Conservation (phyloP, 2,113 vertebrate species). For the Lepus americanus region DNA sequence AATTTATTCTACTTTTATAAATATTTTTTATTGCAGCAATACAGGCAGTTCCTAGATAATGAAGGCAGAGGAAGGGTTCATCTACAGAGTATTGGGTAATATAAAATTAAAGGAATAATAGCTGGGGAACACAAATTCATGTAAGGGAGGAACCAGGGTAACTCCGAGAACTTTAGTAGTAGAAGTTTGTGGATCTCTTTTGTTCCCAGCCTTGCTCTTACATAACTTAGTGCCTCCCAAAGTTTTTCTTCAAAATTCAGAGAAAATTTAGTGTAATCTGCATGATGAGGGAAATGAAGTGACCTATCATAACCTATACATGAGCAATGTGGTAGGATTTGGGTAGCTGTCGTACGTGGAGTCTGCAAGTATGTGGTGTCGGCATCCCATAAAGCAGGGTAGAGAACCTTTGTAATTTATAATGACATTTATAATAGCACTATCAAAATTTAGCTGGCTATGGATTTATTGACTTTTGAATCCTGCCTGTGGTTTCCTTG, state of each 20-base stretch:
- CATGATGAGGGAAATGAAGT: not conserved
- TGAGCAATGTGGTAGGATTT: not conserved
- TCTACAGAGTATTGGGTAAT: not conserved
- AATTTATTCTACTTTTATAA: conserved; percentile 4
- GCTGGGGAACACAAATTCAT: not conserved
- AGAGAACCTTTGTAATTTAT: too few relatives aligned
- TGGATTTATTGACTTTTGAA: too few relatives aligned
- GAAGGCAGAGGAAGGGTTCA: not conserved
- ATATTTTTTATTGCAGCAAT: not conserved
- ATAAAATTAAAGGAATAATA: not conserved
- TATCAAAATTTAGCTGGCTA: too few relatives aligned
- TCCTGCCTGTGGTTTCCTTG: too few relatives aligned
- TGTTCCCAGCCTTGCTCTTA: not conserved
- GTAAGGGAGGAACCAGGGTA: not conserved
- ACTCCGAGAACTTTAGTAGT: not conserved
- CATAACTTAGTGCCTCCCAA: not conserved
- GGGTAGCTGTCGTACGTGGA: not conserved
- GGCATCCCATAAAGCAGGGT: not conserved
- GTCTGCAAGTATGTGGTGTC: not conserved
- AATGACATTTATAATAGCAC: too few relatives aligned
- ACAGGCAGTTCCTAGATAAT: not conserved
- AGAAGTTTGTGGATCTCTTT: not conserved
- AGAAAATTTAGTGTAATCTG: not conserved
- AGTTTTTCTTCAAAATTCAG: not conserved
- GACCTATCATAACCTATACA: not conserved